phyloP scores from a whole-genome alignment of 2,113 vertebrate genomes.

The Emydura subglobosa region DNA sequence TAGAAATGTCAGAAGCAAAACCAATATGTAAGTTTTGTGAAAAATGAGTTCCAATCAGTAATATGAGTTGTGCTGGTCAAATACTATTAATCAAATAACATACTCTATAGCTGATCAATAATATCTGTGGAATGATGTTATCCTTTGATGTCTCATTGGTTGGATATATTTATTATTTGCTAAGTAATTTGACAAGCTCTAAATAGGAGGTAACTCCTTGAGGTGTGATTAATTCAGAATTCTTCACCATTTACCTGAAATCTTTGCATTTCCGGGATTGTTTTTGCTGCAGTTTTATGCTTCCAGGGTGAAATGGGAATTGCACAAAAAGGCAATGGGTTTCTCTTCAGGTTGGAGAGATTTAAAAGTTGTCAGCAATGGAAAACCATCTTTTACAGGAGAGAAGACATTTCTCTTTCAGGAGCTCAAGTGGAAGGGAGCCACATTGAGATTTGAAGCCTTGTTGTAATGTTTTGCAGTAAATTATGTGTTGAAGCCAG shows the following conservation, averaged over 20 bases:
- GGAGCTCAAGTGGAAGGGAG: background rate
- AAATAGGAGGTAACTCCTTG: background rate
- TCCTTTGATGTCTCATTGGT: background rate
- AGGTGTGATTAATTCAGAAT: slow-evolving; percentile 5
- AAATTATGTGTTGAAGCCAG: background rate
- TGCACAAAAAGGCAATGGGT: background rate
- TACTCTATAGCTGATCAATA: background rate
- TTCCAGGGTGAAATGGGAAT: background rate
- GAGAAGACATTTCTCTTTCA: background rate
- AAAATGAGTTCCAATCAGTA: background rate
- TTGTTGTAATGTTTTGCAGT: background rate
- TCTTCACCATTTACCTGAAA: background rate
- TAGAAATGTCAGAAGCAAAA: background rate
- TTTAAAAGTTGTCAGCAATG: rapidly evolving
- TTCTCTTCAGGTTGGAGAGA: background rate
- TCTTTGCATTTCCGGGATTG: background rate
- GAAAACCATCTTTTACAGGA: background rate
- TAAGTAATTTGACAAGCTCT: background rate
- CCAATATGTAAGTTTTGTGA: background rate
- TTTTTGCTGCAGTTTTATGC: background rate
- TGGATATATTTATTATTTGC: background rate
- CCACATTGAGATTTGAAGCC: background rate
- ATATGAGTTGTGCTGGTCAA: background rate
- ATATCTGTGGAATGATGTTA: background rate
- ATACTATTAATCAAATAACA: background rate